Evolutionary conservation across 2,113 vertebrate species (phyloP).

Genomic region (Pardalotus punctatus): DNA sequence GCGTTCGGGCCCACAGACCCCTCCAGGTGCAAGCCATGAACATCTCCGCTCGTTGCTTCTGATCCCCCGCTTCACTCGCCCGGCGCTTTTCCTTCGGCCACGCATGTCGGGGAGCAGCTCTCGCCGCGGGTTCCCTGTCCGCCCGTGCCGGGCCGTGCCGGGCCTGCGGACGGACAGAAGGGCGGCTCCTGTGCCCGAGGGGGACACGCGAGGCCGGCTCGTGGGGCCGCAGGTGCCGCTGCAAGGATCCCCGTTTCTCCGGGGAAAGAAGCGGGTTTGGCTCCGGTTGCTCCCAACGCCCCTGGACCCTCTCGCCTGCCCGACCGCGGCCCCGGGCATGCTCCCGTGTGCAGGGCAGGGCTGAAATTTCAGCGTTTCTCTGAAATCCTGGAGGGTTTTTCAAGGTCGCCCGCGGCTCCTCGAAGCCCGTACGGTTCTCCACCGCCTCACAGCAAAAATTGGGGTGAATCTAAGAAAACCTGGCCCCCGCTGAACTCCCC

Average conservation of each 20-base stretch:
- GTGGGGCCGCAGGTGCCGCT: background rate
- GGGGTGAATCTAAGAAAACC: background rate
- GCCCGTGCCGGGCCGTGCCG: background rate
- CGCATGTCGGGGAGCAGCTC: background rate
- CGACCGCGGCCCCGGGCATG: background rate
- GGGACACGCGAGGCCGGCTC: background rate
- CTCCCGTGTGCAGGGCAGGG: rapidly evolving
- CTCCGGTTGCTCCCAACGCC: background rate
- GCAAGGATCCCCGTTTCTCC: background rate
- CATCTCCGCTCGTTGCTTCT: no score
- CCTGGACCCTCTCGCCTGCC: background rate
- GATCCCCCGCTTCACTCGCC: background rate
- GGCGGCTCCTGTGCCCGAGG: background rate
- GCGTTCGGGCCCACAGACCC: rapidly evolving
- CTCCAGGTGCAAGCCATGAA: rapidly evolving
- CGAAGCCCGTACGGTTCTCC: background rate
- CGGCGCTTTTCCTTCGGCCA: background rate
- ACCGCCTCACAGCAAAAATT: background rate
- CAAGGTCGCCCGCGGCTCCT: rapidly evolving
- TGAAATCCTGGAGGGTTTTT: background rate
- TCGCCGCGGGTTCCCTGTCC: rapidly evolving
- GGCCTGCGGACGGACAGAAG: background rate
- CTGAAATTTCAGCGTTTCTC: background rate
- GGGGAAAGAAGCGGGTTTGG: background rate
- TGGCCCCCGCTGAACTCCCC: background rate